A percentile compares a stretch with the other conserved stretches of the same genome.
Conservation (phyloP, 2,797 vertebrate genomes). For the Novumbra hubbsi region DNA sequence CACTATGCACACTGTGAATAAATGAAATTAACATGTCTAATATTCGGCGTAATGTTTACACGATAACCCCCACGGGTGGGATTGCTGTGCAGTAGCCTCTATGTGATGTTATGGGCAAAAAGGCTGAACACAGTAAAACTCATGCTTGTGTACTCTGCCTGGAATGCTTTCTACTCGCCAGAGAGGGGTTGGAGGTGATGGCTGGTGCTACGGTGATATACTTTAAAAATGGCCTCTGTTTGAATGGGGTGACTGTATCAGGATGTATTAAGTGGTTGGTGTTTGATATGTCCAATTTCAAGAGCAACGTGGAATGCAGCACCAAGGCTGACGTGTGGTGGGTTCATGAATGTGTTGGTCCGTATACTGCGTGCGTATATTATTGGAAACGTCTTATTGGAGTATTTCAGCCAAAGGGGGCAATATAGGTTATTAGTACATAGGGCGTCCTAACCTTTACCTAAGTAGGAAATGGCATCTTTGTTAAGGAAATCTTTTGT, state of each 20-base stretch:
- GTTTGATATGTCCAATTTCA: background rate
- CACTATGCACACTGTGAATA: conserved; percentile 19
- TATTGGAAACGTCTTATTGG: no score
- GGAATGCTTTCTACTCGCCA: background rate
- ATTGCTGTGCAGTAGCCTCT: background rate
- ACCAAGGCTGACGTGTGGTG: background rate
- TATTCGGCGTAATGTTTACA: background rate
- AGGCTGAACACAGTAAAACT: background rate
- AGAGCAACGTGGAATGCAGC: background rate
- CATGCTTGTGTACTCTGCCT: background rate
- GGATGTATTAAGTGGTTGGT: conserved; percentile 4
- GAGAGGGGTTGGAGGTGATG: background rate
- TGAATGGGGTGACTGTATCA: background rate
- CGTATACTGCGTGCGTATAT: background rate
- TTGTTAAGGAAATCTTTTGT: no score
- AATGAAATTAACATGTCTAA: conserved; percentile 32
- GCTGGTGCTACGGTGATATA: background rate
- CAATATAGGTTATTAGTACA: no score
- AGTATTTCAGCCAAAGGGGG: no score
- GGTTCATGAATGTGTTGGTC: background rate
- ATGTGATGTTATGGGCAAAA: background rate
- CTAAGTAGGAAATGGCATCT: no score
- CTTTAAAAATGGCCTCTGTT: conserved; percentile 9
- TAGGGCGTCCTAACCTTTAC: no score
- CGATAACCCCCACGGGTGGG: background rate